Conservation (phyloP, 2,113 vertebrate species). For the Psilopogon haemacephalus region DNA sequence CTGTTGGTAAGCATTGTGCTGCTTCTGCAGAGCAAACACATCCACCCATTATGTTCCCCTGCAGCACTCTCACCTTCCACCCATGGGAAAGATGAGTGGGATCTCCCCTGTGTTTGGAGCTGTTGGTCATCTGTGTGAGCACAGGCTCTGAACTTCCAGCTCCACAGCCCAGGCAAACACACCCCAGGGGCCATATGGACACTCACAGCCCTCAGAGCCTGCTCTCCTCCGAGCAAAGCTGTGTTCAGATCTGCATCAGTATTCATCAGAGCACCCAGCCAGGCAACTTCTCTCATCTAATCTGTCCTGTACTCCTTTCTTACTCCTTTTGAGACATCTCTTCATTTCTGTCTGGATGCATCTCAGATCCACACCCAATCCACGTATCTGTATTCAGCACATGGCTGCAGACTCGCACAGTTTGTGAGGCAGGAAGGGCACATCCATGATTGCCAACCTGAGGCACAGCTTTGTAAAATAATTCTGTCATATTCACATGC, state of each 20-base stretch:
- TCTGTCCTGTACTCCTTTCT: background rate
- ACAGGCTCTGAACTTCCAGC: background rate
- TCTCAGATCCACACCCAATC: background rate
- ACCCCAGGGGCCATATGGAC: background rate
- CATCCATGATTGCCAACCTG: background rate
- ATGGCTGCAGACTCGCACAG: background rate
- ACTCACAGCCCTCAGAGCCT: background rate
- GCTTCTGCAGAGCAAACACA: background rate
- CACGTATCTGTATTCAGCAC: background rate
- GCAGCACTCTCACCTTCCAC: background rate
- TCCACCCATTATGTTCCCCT: background rate
- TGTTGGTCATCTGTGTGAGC: background rate
- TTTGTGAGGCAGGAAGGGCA: background rate
- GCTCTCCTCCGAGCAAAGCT: background rate
- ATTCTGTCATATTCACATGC: background rate
- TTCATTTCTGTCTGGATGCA: rapidly evolving
- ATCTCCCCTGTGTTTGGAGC: background rate
- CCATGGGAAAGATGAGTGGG: background rate
- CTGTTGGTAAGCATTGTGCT: background rate
- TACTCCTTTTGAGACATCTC: background rate
- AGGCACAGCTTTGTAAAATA: background rate
- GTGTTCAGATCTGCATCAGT: background rate
- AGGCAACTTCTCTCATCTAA: background rate
- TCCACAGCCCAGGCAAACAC: background rate
- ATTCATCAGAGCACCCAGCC: background rate